Base-by-base conservation (phyloP, 2,113 vertebrate genomes). In the Lampris megalopsis region DNA sequence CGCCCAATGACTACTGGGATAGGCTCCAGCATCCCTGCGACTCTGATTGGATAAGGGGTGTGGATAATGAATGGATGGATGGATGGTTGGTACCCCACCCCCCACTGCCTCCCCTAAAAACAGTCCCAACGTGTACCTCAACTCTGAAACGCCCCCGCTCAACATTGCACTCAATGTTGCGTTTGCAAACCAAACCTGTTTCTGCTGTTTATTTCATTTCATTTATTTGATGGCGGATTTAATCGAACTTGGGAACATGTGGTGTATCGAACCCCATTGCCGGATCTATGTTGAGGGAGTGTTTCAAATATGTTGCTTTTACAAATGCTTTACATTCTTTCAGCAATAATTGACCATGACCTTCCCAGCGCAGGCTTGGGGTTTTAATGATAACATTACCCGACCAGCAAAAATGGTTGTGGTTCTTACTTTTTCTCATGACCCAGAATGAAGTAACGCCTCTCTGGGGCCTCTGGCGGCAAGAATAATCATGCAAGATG, bases 341-440 rank as follows among this genome's bases (percentile, higher is more conserved):
- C 57, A 82, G 79, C 81, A 82, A 82, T 84, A 89, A 73, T 4
- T 45, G 11, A 63, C 62, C 49, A 45, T 49, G 61, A 49, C 68
- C 69, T 68, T 60, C 49, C 41, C 59, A 54, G 13, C 43, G 10
- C 2, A 13, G 37, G 9, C 0, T 4, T 58, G 56, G 6, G n/a
- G 11, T 53, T 10, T 53, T 13, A n/a, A 13, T n/a, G 9, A 47
- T 36, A 4, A 41, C 8, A 35, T 7, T 45, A 4, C 43, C 7
- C 2, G 48, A 45, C 41, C 8, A 1, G 35, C 3, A 0, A 36
- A 37, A 37, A 60, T 62, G 38, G 3, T 58, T 5, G 43, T 45
- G 43, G 2, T 45, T 45, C 43, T 45, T 45, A 45, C 43, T 7
- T 45, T 45, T 45, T 45, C 7, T 4, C 4, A 7, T 45, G 4